Base-by-base conservation (phyloP, 2,113 vertebrate genomes). In the Lophochroa leadbeateri region DNA sequence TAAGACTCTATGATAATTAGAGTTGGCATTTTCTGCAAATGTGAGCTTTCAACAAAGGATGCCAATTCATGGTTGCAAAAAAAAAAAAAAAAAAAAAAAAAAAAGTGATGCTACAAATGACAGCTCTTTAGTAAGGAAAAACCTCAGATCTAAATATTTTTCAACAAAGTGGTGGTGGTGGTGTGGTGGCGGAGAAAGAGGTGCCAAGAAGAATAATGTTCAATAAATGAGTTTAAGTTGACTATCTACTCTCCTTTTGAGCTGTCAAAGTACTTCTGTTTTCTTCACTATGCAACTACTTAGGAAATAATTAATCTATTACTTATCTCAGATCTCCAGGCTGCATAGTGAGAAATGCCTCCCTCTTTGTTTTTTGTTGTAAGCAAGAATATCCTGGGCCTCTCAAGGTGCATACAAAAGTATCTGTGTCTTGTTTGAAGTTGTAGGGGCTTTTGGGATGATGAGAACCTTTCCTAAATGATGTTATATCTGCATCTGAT, bases 1-100 rank as follows among this genome's bases (percentile, higher is more conserved):
- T 90, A 82, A 86, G 77, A 15, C 31, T 82, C 46, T 89, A 24
- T 37, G 60, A 75, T 91, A 93, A 96, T 93, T 91, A 91, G 47
- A 82, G 46, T 39, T 94, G 82, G 39, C 84, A 85, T 97, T 94
- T 87, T 92, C 52, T 85, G 78, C 55, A 86, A 91, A 87, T 82
- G 46, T 43, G 60, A 91, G 77, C 43, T 80, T 86, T 93, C 78
- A 85, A 58, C 17, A 79, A 47, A 68, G 37, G 24, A 75, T 92
- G 70, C 74, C 70, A 90, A 60, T 82, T 90, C 52, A 60, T 39
- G 27, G 35, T 92, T 78, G 69, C 31, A 82, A 88, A 35, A 90
- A 63, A 44, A 88, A 81, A 90, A 63, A 44, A 88, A 81, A 61
- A 92, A 88, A 89, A 79, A 60, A 61, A 2, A 18, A 69, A 91